phyloP scores from a whole-genome alignment of 2,797 vertebrate species.

The Tympanoctomys barrerae region DNA sequence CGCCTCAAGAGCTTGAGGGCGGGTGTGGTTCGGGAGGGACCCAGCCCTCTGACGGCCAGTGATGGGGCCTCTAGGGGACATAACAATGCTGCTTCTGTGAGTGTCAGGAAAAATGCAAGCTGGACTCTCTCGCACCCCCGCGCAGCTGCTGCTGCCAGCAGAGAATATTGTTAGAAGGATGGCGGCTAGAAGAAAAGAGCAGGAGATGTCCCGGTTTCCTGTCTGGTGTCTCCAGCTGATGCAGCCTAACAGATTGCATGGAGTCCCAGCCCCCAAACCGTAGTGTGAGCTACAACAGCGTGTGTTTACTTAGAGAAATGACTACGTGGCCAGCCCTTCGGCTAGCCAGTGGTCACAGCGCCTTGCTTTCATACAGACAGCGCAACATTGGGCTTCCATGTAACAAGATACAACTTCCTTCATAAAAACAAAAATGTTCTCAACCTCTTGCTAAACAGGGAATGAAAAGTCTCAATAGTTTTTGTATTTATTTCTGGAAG shows the following conservation, averaged over 20 bases:
- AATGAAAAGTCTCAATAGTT: not conserved
- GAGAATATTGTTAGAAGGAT: not conserved
- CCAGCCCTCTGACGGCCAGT: not conserved
- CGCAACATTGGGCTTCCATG: not conserved
- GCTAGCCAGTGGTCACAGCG: not conserved
- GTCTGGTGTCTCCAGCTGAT: not conserved
- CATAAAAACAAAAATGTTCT: not conserved
- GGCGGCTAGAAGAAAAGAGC: not conserved
- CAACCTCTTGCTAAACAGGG: not conserved
- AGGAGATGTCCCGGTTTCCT: not conserved
- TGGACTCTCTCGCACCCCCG: not conserved
- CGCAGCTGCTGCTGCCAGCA: not conserved
- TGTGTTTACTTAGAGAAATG: not conserved
- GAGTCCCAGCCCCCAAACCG: not conserved
- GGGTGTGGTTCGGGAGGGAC: fast-evolving
- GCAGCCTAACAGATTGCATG: not conserved
- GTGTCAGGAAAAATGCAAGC: not conserved
- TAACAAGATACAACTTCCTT: not conserved
- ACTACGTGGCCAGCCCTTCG: not conserved
- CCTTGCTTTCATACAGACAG: not conserved
- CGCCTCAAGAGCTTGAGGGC: not conserved
- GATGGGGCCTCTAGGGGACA: too few species aligned
- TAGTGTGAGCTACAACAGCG: not conserved
- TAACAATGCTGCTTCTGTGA: not conserved
- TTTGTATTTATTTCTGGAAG: not conserved